Evolutionary conservation across 2,113 vertebrate species (phyloP).

Genomic region (Naja naja): DNA sequence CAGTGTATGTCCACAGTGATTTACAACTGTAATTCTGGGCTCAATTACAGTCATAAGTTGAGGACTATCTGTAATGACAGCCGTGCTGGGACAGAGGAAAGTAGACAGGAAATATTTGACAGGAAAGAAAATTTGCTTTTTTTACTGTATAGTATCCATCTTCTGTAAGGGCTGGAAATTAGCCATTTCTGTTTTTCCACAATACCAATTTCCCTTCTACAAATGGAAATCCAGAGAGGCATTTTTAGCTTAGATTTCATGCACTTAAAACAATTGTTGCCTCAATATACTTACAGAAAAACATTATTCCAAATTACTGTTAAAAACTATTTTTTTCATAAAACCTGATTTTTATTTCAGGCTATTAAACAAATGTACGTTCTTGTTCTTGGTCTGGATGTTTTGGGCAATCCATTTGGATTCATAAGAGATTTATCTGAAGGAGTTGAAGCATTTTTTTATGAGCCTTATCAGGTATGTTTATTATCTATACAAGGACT

Average conservation of each 20-base stretch:
- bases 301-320: not conserved
- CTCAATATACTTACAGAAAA: not conserved
- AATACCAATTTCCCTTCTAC: not conserved
- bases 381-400: constrained; percentile 94
- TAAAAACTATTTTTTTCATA: not conserved
- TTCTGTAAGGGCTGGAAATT: not conserved
- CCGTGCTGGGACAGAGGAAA: not conserved
- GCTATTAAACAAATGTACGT: constrained; percentile 98
- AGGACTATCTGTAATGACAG: not conserved
- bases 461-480: constrained; percentile 94
- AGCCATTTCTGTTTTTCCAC: not conserved
- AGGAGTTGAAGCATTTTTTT: constrained; percentile 97
- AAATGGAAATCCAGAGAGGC: not conserved
- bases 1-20: too few relatives aligned
- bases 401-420: constrained; percentile 96
- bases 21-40: too few relatives aligned
- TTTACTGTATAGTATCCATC: not conserved
- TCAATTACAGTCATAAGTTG: too few relatives aligned
- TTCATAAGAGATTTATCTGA: constrained; percentile 95
- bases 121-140: not conserved
- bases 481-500: not conserved
- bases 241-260: not conserved
- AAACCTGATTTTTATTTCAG: constrained; percentile 65
- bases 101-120: not conserved
- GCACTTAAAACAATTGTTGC: not conserved